phyloP scores from a whole-genome alignment of 1,140 invertebrate genomes.

The Augochlora pura region DNA sequence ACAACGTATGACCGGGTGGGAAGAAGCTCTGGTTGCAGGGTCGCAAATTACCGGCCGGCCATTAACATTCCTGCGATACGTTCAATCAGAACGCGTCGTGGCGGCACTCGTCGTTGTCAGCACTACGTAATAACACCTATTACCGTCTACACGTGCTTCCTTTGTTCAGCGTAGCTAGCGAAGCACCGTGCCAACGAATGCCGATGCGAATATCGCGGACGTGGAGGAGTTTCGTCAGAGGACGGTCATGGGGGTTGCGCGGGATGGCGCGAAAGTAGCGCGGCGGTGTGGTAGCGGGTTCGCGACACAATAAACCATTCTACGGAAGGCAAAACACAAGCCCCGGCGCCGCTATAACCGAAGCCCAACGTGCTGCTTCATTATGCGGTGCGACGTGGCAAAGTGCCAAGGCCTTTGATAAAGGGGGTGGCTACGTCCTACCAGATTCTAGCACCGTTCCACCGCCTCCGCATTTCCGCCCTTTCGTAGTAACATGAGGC shows the following conservation, averaged over 20 bases:
- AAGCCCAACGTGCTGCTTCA: conserved; percentile 77
- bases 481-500: conserved; percentile 58
- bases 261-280: neutral
- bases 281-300: neutral
- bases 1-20: neutral
- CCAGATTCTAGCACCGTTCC: conserved; percentile 50
- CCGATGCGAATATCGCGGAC: conserved; percentile 46
- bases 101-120: neutral
- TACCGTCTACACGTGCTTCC: conserved; percentile 22
- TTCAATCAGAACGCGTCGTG: neutral
- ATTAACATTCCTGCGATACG: conserved; percentile 2
- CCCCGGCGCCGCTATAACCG: conserved; percentile 68
- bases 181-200: conserved; percentile 33
- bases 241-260: conserved; percentile 11
- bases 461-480: conserved; percentile 52
- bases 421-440: conserved; percentile 67
- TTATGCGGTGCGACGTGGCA: conserved; percentile 78
- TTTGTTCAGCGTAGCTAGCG: conserved; percentile 25
- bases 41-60: neutral
- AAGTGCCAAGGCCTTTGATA: conserved; percentile 77
- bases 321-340: conserved; percentile 73
- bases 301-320: conserved; percentile 74
- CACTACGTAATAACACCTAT: conserved; percentile 31
- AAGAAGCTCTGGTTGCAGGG: neutral
- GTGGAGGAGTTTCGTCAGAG: neutral